Conservation (phyloP, 2,888 invertebrate genomes). For the Lacanobia oleracea region DNA sequence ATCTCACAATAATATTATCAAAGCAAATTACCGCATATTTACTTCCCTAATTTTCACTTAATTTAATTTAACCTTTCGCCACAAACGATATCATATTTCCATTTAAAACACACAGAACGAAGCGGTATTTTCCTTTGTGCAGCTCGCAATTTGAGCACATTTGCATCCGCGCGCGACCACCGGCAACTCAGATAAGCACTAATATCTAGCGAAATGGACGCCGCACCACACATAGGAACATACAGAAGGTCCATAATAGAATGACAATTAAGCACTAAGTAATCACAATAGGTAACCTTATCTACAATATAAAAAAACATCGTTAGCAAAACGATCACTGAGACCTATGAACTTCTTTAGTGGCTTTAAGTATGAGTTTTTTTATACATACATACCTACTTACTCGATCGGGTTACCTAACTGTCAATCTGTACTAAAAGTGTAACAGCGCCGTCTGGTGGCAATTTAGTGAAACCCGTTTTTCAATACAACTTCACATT, state of each 20-base stretch:
- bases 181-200: constrained; percentile 45
- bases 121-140: constrained; percentile 46
- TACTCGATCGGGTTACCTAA: no score
- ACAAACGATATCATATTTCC: constrained; percentile 32
- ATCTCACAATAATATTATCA: not conserved
- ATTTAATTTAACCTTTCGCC: constrained; percentile 19
- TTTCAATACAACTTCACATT: no score
- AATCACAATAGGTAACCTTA: not conserved
- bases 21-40: constrained; percentile 11
- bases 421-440: no score
- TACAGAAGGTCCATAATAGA: constrained; percentile 11
- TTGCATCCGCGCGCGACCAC: constrained; percentile 43
- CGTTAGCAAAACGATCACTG: no score
- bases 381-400: no score
- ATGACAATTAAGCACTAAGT: not conserved
- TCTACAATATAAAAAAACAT: no score
- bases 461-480: no score
- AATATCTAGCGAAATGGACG: constrained; percentile 53
- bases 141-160: constrained; percentile 46
- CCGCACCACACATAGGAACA: not conserved
- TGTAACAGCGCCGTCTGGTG: no score
- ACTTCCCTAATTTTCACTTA: not conserved
- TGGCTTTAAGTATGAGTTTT: no score
- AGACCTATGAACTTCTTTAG: no score
- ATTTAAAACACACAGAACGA: constrained; percentile 42